phyloP scores from a whole-genome alignment of 2,113 vertebrate species.

The Poeciliopsis turrubarensis region DNA sequence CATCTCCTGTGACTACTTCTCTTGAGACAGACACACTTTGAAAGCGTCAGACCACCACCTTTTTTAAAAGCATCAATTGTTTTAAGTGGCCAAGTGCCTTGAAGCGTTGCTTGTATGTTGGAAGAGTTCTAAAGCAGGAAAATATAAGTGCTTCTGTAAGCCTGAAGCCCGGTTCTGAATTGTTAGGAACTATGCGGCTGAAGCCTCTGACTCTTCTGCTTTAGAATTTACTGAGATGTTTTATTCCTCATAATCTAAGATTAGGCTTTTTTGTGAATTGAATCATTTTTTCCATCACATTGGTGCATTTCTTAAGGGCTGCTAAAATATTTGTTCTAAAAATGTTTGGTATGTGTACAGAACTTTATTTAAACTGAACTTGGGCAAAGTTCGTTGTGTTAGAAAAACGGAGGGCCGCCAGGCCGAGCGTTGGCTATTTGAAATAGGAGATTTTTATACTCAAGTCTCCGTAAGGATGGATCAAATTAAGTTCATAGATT shows the following conservation, averaged over 20 bases:
- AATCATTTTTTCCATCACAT: neutral
- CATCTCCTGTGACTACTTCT: conserved; percentile 19
- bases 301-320: too few species aligned
- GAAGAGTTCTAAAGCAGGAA: neutral
- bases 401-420: too few species aligned
- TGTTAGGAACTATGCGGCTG: too few species aligned
- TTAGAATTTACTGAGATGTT: neutral
- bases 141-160: neutral
- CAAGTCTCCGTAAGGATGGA: too few species aligned
- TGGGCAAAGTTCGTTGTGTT: too few species aligned
- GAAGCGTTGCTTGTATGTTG: neutral
- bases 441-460: too few species aligned
- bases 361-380: too few species aligned
- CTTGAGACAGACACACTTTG: conserved; percentile 10
- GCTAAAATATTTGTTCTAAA: too few species aligned
- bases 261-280: neutral
- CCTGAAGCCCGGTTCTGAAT: too few species aligned
- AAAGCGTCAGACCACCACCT: conserved; percentile 18
- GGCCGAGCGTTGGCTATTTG: too few species aligned
- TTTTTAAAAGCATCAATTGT: conserved; percentile 10
- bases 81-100: conserved; percentile 4
- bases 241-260: neutral
- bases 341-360: too few species aligned
- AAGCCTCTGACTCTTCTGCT: neutral
- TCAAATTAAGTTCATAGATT: too few species aligned